phyloP scores from a whole-genome alignment of 2,797 vertebrate species.

The Sebastes minor region DNA sequence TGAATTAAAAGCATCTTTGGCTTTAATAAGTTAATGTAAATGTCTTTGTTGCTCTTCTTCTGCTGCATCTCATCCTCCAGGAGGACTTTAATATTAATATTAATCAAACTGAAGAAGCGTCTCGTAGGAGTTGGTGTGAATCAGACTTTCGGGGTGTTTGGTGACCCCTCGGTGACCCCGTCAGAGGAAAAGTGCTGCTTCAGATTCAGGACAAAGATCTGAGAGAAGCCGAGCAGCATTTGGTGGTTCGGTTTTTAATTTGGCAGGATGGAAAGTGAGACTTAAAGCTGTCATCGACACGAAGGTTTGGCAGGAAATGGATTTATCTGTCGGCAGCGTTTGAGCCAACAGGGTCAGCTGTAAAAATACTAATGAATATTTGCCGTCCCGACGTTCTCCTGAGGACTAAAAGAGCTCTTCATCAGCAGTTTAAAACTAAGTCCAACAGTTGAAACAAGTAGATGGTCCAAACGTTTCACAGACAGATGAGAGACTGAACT shows the following conservation, averaged over 20 bases:
- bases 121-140: constrained; percentile 47
- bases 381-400: background rate
- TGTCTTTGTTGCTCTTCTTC: background rate
- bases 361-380: background rate
- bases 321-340: background rate
- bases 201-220: background rate
- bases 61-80: background rate
- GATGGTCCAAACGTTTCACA: background rate
- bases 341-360: constrained; percentile 11
- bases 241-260: constrained; percentile 44
- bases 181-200: constrained; percentile 32
- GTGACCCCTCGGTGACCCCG: background rate
- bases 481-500: background rate
- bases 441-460: too few relatives aligned
- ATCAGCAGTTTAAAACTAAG: background rate
- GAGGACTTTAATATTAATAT: background rate
- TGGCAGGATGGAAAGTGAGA: constrained; percentile 41
- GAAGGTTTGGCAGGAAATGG: constrained; percentile 1
- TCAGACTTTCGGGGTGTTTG: background rate
- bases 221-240: constrained; percentile 19
- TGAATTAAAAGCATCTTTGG: background rate
- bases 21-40: background rate
- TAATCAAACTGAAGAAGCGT: background rate
- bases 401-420: background rate
- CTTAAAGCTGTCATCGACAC: constrained; percentile 39